Evolutionary conservation across 1,140 invertebrate genomes (phyloP).

Genomic region (Drosophila bocqueti): DNA sequence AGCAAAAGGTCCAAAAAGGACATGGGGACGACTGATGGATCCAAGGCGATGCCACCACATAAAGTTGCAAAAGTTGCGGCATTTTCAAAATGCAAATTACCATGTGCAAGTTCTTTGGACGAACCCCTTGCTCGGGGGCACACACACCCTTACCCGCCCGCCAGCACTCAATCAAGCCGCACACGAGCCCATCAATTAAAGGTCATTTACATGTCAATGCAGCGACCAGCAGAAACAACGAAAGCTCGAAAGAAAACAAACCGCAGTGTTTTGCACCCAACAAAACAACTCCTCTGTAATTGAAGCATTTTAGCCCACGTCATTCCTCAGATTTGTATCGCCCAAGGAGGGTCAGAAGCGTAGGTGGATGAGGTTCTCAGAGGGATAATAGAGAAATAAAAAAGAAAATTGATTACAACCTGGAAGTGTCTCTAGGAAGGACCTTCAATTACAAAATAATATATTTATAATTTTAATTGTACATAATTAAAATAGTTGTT

Average conservation of each 20-base stretch:
- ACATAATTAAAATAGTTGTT: neutral
- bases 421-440: neutral
- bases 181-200: constrained; percentile 77
- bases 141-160: neutral
- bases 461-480: no score
- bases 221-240: constrained; percentile 36
- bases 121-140: constrained; percentile 5
- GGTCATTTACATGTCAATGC: constrained; percentile 83
- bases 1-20: constrained; percentile 22
- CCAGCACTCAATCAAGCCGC: constrained; percentile 69
- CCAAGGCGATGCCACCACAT: constrained; percentile 44
- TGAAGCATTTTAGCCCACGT: constrained; percentile 67
- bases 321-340: constrained; percentile 61
- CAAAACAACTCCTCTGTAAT: constrained; percentile 47
- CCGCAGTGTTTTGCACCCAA: constrained; percentile 47
- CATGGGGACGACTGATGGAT: constrained; percentile 4
- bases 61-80: constrained; percentile 53
- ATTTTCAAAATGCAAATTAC: constrained; percentile 66
- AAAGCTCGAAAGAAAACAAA: constrained; percentile 23
- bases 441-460: no score
- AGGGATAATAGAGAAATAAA: neutral
- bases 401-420: no score
- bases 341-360: constrained; percentile 5
- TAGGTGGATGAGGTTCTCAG: neutral
- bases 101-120: constrained; percentile 43